Conservation (phyloP, 2,797 vertebrate genomes). For the Crenuchus spilurus region DNA sequence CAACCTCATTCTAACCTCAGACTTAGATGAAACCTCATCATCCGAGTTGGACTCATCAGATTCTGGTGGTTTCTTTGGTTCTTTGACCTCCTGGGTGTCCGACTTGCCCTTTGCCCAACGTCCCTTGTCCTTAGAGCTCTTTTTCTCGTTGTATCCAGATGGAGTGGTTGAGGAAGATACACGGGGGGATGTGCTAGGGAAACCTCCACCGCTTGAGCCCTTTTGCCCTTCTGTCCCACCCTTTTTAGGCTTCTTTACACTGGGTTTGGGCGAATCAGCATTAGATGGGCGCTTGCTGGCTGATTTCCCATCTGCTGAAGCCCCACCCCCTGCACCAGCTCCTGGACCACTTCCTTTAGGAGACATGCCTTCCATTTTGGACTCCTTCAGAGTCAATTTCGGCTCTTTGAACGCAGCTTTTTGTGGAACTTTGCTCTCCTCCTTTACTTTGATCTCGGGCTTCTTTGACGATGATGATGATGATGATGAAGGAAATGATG, state of each 20-base stretch:
- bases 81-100: constrained; percentile 85
- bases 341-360: constrained; percentile 81
- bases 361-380: constrained; percentile 92
- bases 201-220: constrained; percentile 60
- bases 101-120: constrained; percentile 86
- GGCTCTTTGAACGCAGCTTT: constrained; percentile 98
- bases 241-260: constrained; percentile 94
- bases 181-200: constrained; percentile 86
- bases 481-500: constrained; percentile 61
- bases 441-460: constrained; percentile 91
- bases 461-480: constrained; percentile 83
- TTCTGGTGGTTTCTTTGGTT: constrained; percentile 87
- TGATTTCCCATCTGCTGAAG: constrained; percentile 79
- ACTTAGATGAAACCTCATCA: constrained; percentile 94
- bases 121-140: constrained; percentile 88
- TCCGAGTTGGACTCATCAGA: constrained; percentile 95
- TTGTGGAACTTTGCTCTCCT: constrained; percentile 87
- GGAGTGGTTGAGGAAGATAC: constrained; percentile 72
- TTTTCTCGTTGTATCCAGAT: constrained; percentile 83
- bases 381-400: constrained; percentile 93
- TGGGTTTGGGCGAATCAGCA: constrained; percentile 92
- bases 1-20: constrained; percentile 81
- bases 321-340: constrained; percentile 59
- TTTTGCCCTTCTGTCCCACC: constrained; percentile 87
- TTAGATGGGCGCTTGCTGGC: constrained; percentile 90